A percentile compares a stretch with the other conserved stretches of the same genome.
Conservation (phyloP, 1,140 invertebrate genomes). For the Heliconius melpomene region DNA sequence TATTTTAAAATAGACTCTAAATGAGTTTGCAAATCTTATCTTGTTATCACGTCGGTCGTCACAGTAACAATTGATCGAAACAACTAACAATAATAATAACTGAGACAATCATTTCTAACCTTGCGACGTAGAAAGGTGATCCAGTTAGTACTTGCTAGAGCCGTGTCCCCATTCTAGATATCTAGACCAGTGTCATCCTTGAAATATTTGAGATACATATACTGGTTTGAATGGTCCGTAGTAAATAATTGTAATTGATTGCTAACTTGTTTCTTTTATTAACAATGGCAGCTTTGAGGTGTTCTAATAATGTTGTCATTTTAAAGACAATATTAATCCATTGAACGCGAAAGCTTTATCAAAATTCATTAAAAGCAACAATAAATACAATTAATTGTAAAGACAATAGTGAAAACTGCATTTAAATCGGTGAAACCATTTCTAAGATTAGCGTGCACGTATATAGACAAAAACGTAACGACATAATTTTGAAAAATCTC, state of each 20-base stretch:
- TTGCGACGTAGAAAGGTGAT: constrained; percentile 35
- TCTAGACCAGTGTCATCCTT: constrained; percentile 14
- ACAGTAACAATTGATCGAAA: constrained; percentile 33
- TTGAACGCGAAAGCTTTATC: too few species aligned
- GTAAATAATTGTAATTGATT: neutral
- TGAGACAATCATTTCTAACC: constrained; percentile 35
- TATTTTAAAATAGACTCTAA: neutral
- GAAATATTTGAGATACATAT: neutral
- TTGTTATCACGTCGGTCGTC: constrained; percentile 12
- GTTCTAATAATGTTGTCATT: too few species aligned
- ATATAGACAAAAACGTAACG: too few species aligned
- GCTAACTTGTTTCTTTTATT: neutral
- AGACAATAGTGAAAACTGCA: too few species aligned
- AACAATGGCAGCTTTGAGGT: neutral
- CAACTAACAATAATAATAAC: constrained; percentile 29
- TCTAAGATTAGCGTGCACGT: too few species aligned
- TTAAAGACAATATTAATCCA: too few species aligned
- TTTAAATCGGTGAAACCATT: too few species aligned
- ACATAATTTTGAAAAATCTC: too few species aligned
- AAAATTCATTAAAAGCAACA: too few species aligned
- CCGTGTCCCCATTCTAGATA: constrained; percentile 33
- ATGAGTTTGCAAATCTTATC: constrained; percentile 4
- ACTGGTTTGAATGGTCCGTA: neutral
- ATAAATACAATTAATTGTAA: too few species aligned
- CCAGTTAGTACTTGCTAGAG: constrained; percentile 22